Evolutionary conservation across 2,888 invertebrate species (phyloP).

Genomic region (Prionchulus punctatus): DNA sequence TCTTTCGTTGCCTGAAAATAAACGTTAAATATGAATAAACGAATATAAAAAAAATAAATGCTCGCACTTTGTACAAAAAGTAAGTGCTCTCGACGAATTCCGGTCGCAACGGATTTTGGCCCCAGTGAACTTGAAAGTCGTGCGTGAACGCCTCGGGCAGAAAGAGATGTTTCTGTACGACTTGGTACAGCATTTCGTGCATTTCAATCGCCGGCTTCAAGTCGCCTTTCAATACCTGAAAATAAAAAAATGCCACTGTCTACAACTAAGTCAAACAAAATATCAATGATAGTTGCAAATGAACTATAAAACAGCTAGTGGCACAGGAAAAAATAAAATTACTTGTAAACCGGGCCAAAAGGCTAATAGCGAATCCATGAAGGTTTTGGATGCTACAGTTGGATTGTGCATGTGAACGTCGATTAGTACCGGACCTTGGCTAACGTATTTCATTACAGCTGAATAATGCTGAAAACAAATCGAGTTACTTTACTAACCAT

Average conservation of each 20-base stretch:
- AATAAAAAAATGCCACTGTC: conserved; percentile 4
- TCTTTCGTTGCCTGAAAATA: conserved; percentile 63
- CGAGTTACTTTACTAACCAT: not conserved
- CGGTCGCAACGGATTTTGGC: conserved; percentile 83
- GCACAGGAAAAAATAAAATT: conserved; percentile 9
- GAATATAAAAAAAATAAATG: not conserved
- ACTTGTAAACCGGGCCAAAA: conserved; percentile 97
- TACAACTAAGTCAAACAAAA: not conserved
- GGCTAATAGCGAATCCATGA: conserved; percentile 89
- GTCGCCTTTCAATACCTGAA: conserved; percentile 61
- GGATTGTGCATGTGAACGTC: conserved; percentile 91
- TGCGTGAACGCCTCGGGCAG: conserved; percentile 96
- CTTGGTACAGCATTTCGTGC: conserved; percentile 95
- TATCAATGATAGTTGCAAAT: not conserved
- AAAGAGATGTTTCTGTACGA: conserved; percentile 90
- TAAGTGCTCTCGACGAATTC: conserved; percentile 97
- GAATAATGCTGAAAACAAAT: conserved; percentile 59
- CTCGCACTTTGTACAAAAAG: conserved; percentile 56
- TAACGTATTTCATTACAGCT: conserved; percentile 91
- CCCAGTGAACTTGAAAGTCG: conserved; percentile 96
- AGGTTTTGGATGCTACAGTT: conserved; percentile 77
- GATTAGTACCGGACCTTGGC: conserved; percentile 78
- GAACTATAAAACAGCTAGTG: not conserved
- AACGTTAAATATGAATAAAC: not conserved
- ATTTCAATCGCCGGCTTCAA: conserved; percentile 94